These are phyloP conservation scores for Ormyrus thymus DNA, from an alignment of 2,888 invertebrate genomes.

Conservation along the genomic window DNA sequence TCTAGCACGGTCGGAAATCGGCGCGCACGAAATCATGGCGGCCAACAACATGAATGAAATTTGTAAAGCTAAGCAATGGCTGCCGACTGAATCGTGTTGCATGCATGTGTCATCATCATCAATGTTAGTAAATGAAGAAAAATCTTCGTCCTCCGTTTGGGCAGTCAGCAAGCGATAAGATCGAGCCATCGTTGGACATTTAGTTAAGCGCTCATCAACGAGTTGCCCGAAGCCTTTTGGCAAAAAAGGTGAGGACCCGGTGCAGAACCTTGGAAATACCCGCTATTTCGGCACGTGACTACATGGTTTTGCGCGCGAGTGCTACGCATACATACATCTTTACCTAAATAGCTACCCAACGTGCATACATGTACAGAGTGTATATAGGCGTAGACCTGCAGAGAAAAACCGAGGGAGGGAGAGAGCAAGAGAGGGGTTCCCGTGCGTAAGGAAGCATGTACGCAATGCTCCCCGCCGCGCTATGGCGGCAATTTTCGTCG, in stretches of 20 bases:
- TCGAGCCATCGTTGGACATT: neutral
- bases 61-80: conserved; percentile 62
- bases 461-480: conserved; percentile 16
- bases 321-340: conserved; percentile 15
- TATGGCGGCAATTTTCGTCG: conserved; percentile 27
- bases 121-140: conserved; percentile 59
- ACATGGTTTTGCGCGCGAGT: conserved; percentile 25
- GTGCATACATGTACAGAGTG: neutral
- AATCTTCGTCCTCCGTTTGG: conserved; percentile 26
- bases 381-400: neutral
- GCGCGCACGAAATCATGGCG: conserved; percentile 10
- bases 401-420: conserved; percentile 4
- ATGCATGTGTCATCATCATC: conserved; percentile 61
- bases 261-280: conserved; percentile 6
- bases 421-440: conserved; percentile 1
- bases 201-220: neutral
- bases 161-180: neutral
- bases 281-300: conserved; percentile 35
- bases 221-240: neutral
- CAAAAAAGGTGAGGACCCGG: conserved; percentile 23
- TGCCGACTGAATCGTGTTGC: conserved; percentile 60
- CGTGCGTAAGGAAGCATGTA: neutral
- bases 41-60: conserved; percentile 20
- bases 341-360: neutral
- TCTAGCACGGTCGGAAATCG: too few species aligned